Percentiles rank a stretch among this genome's conserved stretches.
Evolutionary conservation across 2,797 vertebrate species (phyloP).

Genomic region (Macropodus opercularis): DNA sequence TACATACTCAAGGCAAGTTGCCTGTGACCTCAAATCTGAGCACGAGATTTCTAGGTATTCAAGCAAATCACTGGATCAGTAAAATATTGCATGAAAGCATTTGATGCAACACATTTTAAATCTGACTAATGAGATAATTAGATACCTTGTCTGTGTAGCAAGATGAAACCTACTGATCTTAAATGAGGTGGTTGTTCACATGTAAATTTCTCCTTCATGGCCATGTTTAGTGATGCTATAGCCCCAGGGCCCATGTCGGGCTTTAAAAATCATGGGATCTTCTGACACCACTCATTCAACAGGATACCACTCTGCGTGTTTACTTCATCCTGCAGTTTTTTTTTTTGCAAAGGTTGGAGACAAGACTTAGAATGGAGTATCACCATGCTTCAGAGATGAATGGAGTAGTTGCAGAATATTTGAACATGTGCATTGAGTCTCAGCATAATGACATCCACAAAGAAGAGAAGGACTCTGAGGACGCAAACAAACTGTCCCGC

Average conservation of each 20-base stretch:
- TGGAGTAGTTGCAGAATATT: slow-evolving; percentile 39
- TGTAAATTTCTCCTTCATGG: slow-evolving; percentile 9
- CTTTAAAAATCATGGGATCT: slow-evolving; percentile 2
- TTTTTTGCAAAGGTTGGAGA: background rate
- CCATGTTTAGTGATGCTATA: slow-evolving; percentile 9
- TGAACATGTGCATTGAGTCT: slow-evolving; percentile 46
- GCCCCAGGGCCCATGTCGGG: slow-evolving; percentile 2
- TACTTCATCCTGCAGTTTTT: background rate
- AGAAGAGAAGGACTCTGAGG: slow-evolving; percentile 42
- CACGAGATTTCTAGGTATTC: slow-evolving; percentile 8
- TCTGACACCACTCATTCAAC: background rate
- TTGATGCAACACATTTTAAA: background rate
- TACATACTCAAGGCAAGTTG: no score
- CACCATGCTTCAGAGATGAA: slow-evolving; percentile 48
- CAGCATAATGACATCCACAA: slow-evolving; percentile 40
- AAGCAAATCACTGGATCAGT: slow-evolving; percentile 29
- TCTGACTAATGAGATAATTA: slow-evolving; percentile 20
- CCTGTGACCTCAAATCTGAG: slow-evolving; percentile 1
- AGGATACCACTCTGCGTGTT: background rate
- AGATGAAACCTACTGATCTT: background rate
- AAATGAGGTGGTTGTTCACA: background rate
- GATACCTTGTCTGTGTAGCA: background rate
- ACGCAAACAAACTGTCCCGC: slow-evolving; percentile 23
- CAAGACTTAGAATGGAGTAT: slow-evolving; percentile 15
- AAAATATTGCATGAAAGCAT: slow-evolving; percentile 17